These are phyloP conservation scores for Pseudomyrmex sp. DNA, from an alignment of 1,140 invertebrate species.

Conservation along the genomic window DNA sequence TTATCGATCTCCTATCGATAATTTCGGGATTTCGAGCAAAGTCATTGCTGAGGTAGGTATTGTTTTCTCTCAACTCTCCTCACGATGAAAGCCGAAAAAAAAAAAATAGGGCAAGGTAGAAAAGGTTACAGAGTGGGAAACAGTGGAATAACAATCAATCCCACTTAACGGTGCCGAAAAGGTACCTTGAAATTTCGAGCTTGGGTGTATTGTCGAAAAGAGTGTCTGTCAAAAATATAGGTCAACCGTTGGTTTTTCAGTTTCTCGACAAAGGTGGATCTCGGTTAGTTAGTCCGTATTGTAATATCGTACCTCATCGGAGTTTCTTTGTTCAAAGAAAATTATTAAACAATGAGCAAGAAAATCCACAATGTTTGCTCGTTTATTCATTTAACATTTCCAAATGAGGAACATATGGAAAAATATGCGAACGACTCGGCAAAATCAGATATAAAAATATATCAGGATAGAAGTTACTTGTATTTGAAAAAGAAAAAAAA, in stretches of 20 bases:
- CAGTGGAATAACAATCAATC: slow-evolving; percentile 41
- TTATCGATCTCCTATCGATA: not conserved
- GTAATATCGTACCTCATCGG: not conserved
- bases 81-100: not conserved
- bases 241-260: slow-evolving; percentile 35
- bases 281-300: slow-evolving; percentile 2
- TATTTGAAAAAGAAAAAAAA: not conserved
- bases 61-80: not conserved
- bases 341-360: no score
- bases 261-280: slow-evolving; percentile 28
- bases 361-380: not conserved
- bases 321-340: no score
- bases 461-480: not conserved
- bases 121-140: not conserved
- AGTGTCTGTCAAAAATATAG: slow-evolving; percentile 46
- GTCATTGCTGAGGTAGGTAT: not conserved
- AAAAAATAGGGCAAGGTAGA: slow-evolving; percentile 22
- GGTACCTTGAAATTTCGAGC: slow-evolving; percentile 31
- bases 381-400: not conserved
- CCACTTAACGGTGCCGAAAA: slow-evolving; percentile 26
- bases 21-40: slow-evolving; percentile 19
- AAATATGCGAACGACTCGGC: not conserved
- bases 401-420: not conserved
- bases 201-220: slow-evolving; percentile 41
- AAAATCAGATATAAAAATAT: not conserved